Evolutionary conservation across 2,888 invertebrate genomes (phyloP).

Genomic region (Osmoderma eremita): DNA sequence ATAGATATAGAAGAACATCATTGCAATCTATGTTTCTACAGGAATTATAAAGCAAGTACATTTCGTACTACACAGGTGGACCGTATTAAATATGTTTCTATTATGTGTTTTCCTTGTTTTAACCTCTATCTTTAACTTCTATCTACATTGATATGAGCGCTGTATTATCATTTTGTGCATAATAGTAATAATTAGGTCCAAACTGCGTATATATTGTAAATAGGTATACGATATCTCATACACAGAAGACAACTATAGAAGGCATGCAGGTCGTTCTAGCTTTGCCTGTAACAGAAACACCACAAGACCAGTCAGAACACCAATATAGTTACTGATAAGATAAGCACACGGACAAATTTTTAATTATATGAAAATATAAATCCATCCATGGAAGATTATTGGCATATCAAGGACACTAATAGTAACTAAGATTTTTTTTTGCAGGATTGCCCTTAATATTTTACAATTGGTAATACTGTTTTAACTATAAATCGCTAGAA

Average conservation of each 20-base stretch:
- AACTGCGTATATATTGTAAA: not conserved
- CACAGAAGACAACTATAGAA: constrained; percentile 63
- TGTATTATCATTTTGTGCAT: not conserved
- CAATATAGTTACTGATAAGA: too few species aligned
- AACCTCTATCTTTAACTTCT: not conserved
- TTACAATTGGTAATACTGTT: too few species aligned
- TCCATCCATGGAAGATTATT: too few species aligned
- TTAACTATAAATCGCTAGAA: too few species aligned
- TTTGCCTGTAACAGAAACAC: constrained; percentile 62
- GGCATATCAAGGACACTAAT: too few species aligned
- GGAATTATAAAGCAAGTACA: too few species aligned
- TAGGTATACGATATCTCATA: constrained; percentile 13
- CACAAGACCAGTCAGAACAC: constrained; percentile 32
- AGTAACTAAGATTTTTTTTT: too few species aligned
- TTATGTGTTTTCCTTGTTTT: too few species aligned
- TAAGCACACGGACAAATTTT: too few species aligned
- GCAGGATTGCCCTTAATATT: too few species aligned
- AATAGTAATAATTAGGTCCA: not conserved
- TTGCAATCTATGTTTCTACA: too few species aligned
- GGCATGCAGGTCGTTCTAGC: constrained; percentile 69
- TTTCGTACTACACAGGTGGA: constrained; percentile 7
- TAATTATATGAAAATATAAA: not conserved
- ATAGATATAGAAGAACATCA: constrained; percentile 40
- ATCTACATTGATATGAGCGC: not conserved
- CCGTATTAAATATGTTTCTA: not conserved